Percentiles rank a stretch among this genome's conserved stretches.
Evolutionary conservation across 2,113 vertebrate genomes (phyloP).

Genomic region (Tychaedon coryphoeus): DNA sequence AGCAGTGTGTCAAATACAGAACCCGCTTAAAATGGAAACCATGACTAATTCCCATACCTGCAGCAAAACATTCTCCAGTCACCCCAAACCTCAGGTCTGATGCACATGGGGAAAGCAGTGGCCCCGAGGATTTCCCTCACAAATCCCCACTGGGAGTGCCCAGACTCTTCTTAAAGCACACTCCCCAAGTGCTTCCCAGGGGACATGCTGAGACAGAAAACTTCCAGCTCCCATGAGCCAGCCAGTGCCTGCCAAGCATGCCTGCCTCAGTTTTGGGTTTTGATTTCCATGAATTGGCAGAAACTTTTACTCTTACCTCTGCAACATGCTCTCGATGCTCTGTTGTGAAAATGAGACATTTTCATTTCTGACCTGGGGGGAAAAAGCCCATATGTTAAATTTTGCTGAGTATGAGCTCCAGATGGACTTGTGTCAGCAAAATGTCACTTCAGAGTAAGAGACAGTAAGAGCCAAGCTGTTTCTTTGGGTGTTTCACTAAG

Average conservation of each 20-base stretch:
- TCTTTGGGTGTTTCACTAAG: background rate
- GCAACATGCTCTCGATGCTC: background rate
- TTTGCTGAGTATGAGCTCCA: background rate
- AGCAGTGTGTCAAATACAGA: background rate
- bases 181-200: background rate
- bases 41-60: background rate
- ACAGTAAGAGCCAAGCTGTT: background rate
- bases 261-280: background rate
- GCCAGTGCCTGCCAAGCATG: background rate
- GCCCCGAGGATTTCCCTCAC: background rate
- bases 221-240: background rate
- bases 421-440: background rate
- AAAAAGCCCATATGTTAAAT: background rate
- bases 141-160: background rate
- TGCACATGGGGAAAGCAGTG: fast-evolving
- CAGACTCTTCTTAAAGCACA: background rate
- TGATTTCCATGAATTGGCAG: background rate
- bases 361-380: background rate
- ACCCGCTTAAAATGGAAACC: background rate
- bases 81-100: background rate
- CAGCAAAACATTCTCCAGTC: background rate
- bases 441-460: background rate
- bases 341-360: background rate
- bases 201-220: background rate
- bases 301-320: constrained; percentile 9